A percentile compares a stretch with the other conserved stretches of the same genome.
phyloP scores from a whole-genome alignment of 1,140 invertebrate species.

The Drosophila auraria region DNA sequence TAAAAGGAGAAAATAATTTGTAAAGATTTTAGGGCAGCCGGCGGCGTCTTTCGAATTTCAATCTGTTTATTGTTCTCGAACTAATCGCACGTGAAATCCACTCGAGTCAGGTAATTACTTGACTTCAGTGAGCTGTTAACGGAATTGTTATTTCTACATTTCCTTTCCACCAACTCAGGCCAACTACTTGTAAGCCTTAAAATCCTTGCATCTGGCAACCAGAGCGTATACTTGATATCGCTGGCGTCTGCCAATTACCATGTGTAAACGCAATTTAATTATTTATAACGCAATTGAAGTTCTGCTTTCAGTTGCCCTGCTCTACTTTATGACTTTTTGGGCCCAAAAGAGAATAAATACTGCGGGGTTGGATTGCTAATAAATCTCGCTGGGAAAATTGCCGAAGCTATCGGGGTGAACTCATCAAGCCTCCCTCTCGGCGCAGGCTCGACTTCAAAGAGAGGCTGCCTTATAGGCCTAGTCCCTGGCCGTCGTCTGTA shows the following conservation, averaged over 20 bases:
- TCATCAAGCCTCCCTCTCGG: constrained; percentile 39
- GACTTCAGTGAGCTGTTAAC: constrained; percentile 13
- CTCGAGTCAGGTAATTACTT: constrained; percentile 30
- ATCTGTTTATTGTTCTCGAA: constrained; percentile 28
- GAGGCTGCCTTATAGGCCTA: constrained; percentile 37
- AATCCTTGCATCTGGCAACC: constrained; percentile 18
- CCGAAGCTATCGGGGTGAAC: constrained; percentile 29
- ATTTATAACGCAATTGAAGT: constrained; percentile 69
- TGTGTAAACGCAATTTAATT: constrained; percentile 74
- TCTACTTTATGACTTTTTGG: background rate
- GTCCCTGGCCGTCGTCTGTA: constrained; percentile 52
- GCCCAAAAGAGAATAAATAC: constrained; percentile 19
- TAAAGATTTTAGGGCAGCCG: constrained; percentile 15
- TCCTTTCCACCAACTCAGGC: no score
- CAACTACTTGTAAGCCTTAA: constrained; percentile 1
- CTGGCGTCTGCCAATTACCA: constrained; percentile 56
- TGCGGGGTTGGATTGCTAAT: constrained; percentile 39
- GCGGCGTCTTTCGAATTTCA: constrained; percentile 10
- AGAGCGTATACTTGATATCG: constrained; percentile 22
- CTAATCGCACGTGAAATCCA: constrained; percentile 35
- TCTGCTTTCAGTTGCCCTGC: constrained; percentile 34
- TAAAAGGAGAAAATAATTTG: constrained; percentile 22
- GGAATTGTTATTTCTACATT: constrained; percentile 4
- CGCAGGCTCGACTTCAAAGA: constrained; percentile 42
- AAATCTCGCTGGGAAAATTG: constrained; percentile 32